Evolutionary conservation across 2,797 vertebrate species (phyloP), one percentile per base, ranked within the genome.

Genomic region (Oreochromis grahami): DNA sequence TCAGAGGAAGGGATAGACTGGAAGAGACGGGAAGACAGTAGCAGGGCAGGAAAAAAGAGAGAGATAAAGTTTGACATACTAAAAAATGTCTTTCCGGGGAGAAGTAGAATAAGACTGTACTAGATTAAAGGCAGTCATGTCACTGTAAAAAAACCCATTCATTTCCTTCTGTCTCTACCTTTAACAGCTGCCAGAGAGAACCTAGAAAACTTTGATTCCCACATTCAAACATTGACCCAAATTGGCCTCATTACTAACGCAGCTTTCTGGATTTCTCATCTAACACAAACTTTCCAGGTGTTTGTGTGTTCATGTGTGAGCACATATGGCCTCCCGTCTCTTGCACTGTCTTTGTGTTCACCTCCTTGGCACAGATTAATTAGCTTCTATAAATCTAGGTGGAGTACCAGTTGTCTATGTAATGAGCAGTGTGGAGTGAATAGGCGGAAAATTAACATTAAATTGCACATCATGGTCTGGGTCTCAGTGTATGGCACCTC

Each of bases 371-470:
- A 91, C 86, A 83, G 89, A 92, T 91, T 87, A 91, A 91, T 90
- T 91, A 85, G 86, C 87, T 88, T 91, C 86, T 90, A 80, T 91
- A 87, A 92, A 91, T 93, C 88, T 86, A 90, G 87, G 85, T 89
- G 83, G 86, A 87, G 91, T 86, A 82, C 81, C 84, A 81, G 85
- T 92, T 88, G 88, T 90, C 90, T 87, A 78, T 85, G 90, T 90
- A 93, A 93, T 93, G 85, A 91, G 85, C 77, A 77, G 65, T 78
- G 77, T 84, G 86, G 76, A 87, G 86, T 91, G 89, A 91, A 93
- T 90, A 77, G 86, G 88, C 29, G n/a, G 86, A 90, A 91, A 89
- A 94, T 92, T 84, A 86, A 86, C 91, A 93, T 93, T 88, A 88
- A 90, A 92, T 91, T 92, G 84, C 86, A 86, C 81, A 90, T 92